phyloP scores from a whole-genome alignment of 2,888 invertebrate species.

The Malthinus seriepunctatus region DNA sequence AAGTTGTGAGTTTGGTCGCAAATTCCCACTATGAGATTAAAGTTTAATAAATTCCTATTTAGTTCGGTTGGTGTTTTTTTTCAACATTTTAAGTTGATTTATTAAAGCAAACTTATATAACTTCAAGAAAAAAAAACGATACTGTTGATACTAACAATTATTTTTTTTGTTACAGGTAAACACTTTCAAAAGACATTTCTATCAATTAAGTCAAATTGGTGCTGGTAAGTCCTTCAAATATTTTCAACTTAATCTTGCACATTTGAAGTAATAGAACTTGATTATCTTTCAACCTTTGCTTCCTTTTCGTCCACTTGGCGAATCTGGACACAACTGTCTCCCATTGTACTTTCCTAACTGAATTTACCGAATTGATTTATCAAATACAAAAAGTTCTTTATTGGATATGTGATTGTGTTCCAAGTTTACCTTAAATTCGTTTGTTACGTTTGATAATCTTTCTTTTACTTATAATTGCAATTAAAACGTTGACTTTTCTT shows the following conservation, averaged over 20 bases:
- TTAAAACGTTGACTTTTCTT: neutral
- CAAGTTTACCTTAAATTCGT: slow-evolving; percentile 44
- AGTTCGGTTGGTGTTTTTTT: too few relatives aligned
- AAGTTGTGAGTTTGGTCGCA: too few relatives aligned
- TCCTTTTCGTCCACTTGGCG: slow-evolving; percentile 23
- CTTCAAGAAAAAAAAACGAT: too few relatives aligned
- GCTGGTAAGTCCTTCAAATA: slow-evolving; percentile 19
- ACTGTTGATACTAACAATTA: neutral
- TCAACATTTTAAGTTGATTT: too few relatives aligned
- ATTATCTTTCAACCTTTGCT: slow-evolving; percentile 20
- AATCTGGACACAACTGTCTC: slow-evolving; percentile 43
- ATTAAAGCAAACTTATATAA: too few relatives aligned
- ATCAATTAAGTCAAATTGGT: slow-evolving; percentile 1
- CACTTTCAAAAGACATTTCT: neutral
- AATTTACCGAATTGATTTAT: slow-evolving; percentile 48
- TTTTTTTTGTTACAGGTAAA: slow-evolving; percentile 22
- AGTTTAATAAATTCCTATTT: too few relatives aligned
- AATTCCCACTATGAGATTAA: too few relatives aligned
- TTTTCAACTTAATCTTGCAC: slow-evolving; percentile 13
- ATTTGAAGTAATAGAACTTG: slow-evolving; percentile 14
- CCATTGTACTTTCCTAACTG: slow-evolving; percentile 43
- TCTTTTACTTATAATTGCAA: slow-evolving; percentile 34
- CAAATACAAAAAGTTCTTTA: slow-evolving; percentile 51
- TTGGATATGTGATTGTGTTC: slow-evolving; percentile 49
- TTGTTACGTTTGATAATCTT: slow-evolving; percentile 42